A percentile compares a stretch with the other conserved stretches of the same genome.
Conservation (phyloP, 2,888 invertebrate species). For the Eristalinus sepulchralis region DNA sequence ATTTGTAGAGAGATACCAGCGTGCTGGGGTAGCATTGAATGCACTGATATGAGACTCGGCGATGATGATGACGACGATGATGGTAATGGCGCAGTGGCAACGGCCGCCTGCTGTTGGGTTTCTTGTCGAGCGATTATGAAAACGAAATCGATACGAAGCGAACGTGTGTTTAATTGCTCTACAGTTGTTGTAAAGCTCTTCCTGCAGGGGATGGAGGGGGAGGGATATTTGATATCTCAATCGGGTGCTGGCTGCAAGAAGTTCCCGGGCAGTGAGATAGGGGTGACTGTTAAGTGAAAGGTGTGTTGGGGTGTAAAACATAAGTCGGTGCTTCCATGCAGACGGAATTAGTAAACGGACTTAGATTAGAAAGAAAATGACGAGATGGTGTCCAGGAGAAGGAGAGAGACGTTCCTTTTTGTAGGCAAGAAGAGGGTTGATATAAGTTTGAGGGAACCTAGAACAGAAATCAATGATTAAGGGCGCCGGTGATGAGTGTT, state of each 20-base stretch:
- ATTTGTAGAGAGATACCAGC: neutral
- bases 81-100: neutral
- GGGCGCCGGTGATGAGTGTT: no score
- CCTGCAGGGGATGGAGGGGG: neutral
- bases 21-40: neutral
- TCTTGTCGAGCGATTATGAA: conserved; percentile 39
- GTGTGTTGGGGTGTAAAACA: no score
- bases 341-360: no score
- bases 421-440: no score
- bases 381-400: no score
- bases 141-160: conserved; percentile 55
- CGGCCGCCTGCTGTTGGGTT: neutral
- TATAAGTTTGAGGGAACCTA: no score
- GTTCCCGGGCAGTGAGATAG: neutral
- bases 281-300: neutral
- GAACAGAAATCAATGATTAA: no score
- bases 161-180: conserved; percentile 51
- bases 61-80: neutral
- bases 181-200: conserved; percentile 33
- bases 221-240: neutral
- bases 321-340: no score
- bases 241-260: neutral
- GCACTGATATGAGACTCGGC: neutral
- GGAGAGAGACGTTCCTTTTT: no score
- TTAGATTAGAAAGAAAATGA: no score